Evolutionary conservation across 1,140 invertebrate genomes (phyloP).

Genomic region (Drosophila guanche): DNA sequence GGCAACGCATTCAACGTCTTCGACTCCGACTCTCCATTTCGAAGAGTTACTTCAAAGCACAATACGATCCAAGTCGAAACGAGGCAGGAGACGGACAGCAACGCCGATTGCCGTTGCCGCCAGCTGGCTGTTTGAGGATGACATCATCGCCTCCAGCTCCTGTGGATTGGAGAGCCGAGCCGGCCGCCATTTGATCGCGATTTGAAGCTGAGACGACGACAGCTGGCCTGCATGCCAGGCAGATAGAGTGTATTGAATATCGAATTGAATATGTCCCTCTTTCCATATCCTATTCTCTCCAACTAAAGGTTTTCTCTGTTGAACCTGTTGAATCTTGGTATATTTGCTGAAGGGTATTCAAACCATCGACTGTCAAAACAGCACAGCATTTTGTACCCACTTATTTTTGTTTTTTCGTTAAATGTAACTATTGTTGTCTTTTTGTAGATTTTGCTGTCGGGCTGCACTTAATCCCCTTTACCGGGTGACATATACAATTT

Average conservation of each 20-base stretch:
- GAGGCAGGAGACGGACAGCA: not conserved
- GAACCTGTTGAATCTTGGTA: too few species aligned
- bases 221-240: slow-evolving; percentile 29
- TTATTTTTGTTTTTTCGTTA: slow-evolving; percentile 40
- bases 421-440: slow-evolving; percentile 60
- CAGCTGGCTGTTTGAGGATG: slow-evolving; percentile 29
- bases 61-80: slow-evolving; percentile 14
- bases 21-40: not conserved
- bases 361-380: slow-evolving; percentile 25
- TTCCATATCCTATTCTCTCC: too few species aligned
- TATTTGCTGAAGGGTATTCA: slow-evolving; percentile 13
- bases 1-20: slow-evolving; percentile 23
- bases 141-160: slow-evolving; percentile 40
- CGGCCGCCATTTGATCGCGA: slow-evolving; percentile 35
- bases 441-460: slow-evolving; percentile 44
- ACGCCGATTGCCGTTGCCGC: not conserved
- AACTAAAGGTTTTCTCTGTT: too few species aligned
- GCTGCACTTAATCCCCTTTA: slow-evolving; percentile 70
- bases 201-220: slow-evolving; percentile 28
- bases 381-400: slow-evolving; percentile 4
- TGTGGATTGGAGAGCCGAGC: slow-evolving; percentile 24
- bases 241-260: slow-evolving; percentile 6
- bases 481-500: slow-evolving; percentile 71
- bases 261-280: too few species aligned
- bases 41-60: slow-evolving; percentile 27